These are phyloP conservation scores for Chaetodon trifasciatus DNA, from an alignment of 2,797 vertebrate species.

Conservation along the genomic window DNA sequence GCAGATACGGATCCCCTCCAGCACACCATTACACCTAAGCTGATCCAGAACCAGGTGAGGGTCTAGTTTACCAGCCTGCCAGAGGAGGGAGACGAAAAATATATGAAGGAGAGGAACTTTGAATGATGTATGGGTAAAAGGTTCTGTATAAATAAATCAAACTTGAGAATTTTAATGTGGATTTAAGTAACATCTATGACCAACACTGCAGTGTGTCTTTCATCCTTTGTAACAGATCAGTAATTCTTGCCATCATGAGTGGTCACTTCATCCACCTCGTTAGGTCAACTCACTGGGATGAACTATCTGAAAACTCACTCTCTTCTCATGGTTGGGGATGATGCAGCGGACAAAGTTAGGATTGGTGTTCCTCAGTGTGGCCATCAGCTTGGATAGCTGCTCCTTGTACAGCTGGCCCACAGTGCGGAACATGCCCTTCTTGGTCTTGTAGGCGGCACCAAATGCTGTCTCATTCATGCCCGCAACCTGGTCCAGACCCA, in stretches of 20 bases:
- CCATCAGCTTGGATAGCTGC: constrained; percentile 97
- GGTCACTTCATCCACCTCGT: background rate
- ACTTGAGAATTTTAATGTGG: background rate
- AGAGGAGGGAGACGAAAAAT: constrained; percentile 6
- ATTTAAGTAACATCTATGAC: background rate
- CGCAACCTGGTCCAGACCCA: constrained; percentile 97
- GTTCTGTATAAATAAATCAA: background rate
- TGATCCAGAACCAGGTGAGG: constrained; percentile 97
- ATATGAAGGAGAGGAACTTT: background rate
- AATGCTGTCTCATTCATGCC: constrained; percentile 98
- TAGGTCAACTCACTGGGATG: constrained; percentile 77
- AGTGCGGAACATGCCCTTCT: constrained; percentile 99
- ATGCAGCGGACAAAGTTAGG: constrained; percentile 99
- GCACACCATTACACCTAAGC: constrained; percentile 95
- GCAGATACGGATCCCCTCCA: constrained; percentile 97
- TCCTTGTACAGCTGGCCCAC: constrained; percentile 99
- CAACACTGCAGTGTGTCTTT: background rate
- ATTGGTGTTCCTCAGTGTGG: constrained; percentile 97
- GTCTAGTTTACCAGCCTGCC: constrained; percentile 94
- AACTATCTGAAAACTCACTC: constrained; percentile 77
- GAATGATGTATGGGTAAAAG: background rate
- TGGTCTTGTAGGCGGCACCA: constrained; percentile 96
- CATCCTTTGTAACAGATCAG: too few relatives aligned
- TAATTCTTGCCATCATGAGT: background rate
- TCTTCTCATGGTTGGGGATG: constrained; percentile 98